These are phyloP conservation scores for Resseliella maxima DNA, from an alignment of 2,888 invertebrate species.

Conservation along the genomic window DNA sequence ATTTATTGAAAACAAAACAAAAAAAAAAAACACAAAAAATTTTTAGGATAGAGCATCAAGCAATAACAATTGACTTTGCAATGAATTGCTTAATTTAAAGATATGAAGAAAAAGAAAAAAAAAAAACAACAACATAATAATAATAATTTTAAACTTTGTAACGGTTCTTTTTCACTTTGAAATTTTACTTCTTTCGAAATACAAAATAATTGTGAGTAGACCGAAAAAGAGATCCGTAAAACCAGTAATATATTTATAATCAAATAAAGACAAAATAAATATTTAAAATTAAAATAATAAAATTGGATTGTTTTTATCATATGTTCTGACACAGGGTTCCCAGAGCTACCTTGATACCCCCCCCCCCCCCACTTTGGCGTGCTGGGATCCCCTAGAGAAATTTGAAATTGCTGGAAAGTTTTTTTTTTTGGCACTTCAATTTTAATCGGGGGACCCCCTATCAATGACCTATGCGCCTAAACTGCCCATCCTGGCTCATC, in stretches of 20 bases:
- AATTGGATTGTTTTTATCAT: too few relatives aligned
- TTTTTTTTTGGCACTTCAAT: not conserved
- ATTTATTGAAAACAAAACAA: slow-evolving; percentile 25
- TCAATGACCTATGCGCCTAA: too few relatives aligned
- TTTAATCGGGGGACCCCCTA: too few relatives aligned
- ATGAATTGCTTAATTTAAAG: slow-evolving; percentile 38
- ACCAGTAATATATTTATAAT: slow-evolving; percentile 55
- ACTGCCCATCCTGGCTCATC: too few relatives aligned
- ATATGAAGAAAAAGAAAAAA: not conserved
- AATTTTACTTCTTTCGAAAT: not conserved
- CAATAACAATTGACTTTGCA: not conserved
- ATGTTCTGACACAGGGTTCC: too few relatives aligned
- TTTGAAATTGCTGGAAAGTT: too few relatives aligned
- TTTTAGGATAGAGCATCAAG: slow-evolving; percentile 38
- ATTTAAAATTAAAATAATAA: not conserved
- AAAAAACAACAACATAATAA: too few relatives aligned
- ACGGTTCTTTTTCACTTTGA: slow-evolving; percentile 4
- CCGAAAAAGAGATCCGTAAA: slow-evolving; percentile 34
- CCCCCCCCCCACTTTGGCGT: too few relatives aligned
- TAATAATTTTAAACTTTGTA: slow-evolving; percentile 2
- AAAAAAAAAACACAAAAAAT: too few relatives aligned
- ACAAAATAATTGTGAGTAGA: not conserved
- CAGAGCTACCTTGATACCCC: too few relatives aligned
- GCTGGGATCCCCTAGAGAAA: too few relatives aligned
- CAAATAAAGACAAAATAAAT: slow-evolving; percentile 51